These are phyloP conservation scores for Silurus meridionalis DNA, from an alignment of 2,113 vertebrate species.

Conservation along the genomic window DNA sequence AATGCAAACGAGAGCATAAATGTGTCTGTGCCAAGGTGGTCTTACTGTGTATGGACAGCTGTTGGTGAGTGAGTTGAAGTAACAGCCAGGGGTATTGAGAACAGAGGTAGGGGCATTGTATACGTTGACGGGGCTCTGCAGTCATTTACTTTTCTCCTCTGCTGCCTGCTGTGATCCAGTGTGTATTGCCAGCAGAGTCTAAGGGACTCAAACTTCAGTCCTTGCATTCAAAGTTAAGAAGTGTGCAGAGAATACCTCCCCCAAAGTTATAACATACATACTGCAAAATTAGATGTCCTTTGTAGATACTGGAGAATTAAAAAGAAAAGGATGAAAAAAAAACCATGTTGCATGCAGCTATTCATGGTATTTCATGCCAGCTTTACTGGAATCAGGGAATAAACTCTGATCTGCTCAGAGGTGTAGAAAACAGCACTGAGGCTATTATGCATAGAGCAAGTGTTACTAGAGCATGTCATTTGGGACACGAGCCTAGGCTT, in stretches of 20 bases:
- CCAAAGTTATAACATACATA: neutral
- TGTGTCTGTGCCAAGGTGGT: constrained; percentile 15
- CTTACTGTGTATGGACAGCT: constrained; percentile 9
- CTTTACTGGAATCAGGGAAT: constrained; percentile 21
- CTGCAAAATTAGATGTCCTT: neutral
- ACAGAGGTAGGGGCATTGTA: neutral
- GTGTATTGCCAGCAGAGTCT: constrained; percentile 53
- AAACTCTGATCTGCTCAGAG: constrained; percentile 11
- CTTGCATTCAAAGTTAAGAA: constrained; percentile 14
- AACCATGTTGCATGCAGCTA: neutral
- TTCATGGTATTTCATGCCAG: constrained; percentile 24
- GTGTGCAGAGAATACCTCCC: neutral
- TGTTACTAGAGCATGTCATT: constrained; percentile 20
- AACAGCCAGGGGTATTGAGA: constrained; percentile 5
- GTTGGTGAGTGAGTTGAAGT: neutral
- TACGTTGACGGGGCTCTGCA: constrained; percentile 50
- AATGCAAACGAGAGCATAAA: constrained; percentile 27
- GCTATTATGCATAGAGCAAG: constrained; percentile 19
- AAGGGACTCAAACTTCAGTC: constrained; percentile 52
- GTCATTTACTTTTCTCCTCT: constrained; percentile 62
- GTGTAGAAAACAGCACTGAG: constrained; percentile 1
- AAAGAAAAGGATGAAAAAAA: too few species aligned
- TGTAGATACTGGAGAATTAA: neutral
- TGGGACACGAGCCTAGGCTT: constrained; percentile 22
- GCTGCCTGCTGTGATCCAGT: constrained; percentile 53